Conservation (phyloP, 64 coral and sea anemone genomes). For the Pocillopora verrucosa region DNA sequence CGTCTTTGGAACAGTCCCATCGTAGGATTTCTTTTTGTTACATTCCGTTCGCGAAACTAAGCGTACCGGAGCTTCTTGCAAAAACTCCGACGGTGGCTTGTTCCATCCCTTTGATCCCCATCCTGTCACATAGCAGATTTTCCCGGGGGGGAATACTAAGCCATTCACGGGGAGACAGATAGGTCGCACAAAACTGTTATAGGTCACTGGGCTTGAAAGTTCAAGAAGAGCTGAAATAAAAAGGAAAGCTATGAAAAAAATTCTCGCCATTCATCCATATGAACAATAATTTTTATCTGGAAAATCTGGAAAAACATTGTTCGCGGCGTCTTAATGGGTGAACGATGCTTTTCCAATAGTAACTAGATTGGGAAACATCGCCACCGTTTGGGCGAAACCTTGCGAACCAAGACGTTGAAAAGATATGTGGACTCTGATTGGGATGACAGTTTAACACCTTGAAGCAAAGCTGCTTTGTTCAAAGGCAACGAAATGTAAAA, state of each 20-base stretch:
- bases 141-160: constrained; percentile 1
- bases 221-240: constrained; percentile 36
- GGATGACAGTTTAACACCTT: too few relatives aligned
- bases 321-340: too few relatives aligned
- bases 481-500: too few relatives aligned
- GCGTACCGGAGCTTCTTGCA: constrained; percentile 35
- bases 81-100: background rate
- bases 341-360: too few relatives aligned
- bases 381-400: too few relatives aligned
- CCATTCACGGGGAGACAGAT: constrained; percentile 28
- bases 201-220: constrained; percentile 27
- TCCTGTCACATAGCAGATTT: constrained; percentile 51
- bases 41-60: constrained; percentile 49
- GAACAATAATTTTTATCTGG: too few relatives aligned
- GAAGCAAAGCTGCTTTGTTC: too few relatives aligned
- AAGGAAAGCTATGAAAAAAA: background rate
- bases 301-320: too few relatives aligned
- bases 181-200: constrained; percentile 24
- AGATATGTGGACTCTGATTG: too few relatives aligned
- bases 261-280: too few relatives aligned
- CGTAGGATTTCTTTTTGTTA: constrained; percentile 62
- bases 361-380: too few relatives aligned
- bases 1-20: constrained; percentile 32
- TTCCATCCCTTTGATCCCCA: constrained; percentile 63
- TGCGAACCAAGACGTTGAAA: too few relatives aligned